Base-by-base conservation (phyloP, 2,797 vertebrate genomes). In the Tragelaphus eurycerus region DNA sequence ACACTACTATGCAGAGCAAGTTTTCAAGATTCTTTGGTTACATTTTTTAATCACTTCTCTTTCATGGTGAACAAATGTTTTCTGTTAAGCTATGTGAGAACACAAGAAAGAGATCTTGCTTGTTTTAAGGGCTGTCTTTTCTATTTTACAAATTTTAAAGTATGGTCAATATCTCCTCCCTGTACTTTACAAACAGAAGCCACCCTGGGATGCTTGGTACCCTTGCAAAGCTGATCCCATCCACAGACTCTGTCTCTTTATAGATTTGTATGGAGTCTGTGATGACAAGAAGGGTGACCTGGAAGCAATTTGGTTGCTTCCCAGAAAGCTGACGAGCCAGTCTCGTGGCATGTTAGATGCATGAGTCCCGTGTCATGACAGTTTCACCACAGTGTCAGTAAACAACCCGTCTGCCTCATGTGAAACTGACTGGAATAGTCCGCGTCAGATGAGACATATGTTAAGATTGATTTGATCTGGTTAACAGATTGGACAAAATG, bases 401-500 rank as follows among this genome's bases (percentile, higher is more conserved):
- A 97, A 89, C 97, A 97, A 97, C 97, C 91, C 93, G 95, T 97
- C 98, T 98, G 98, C 98, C 97, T 98, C 98, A 98, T 59, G 89
- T 97, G 96, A 97, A 93, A 97, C 93, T 92, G 97, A 97, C 98
- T 97, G 95, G 89, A 94, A 97, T 96, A 98, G 90, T 97, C 97
- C 83, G 25, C 90, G 83, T 97, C 79, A 48, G 93, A 87, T 91
- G 76, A 96, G 89, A 93, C 93, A 19, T 92, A 87, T 84, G 92
- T 84, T 94, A 55, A 84, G 27, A 94, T 93, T 74, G 84, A 67
- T 67, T 90, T 88, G 86, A 93, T 86, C 95, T 95, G 88, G 27
- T 85, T 86, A 88, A 34, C 94, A 97, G 90, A 82, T 46, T 64
- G 74, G 86, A 95, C 57, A 93, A 94, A 90, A 38, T 29, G 29